Evolutionary conservation across 2,888 invertebrate species (phyloP).

Genomic region (Pristionchus japonicus): DNA sequence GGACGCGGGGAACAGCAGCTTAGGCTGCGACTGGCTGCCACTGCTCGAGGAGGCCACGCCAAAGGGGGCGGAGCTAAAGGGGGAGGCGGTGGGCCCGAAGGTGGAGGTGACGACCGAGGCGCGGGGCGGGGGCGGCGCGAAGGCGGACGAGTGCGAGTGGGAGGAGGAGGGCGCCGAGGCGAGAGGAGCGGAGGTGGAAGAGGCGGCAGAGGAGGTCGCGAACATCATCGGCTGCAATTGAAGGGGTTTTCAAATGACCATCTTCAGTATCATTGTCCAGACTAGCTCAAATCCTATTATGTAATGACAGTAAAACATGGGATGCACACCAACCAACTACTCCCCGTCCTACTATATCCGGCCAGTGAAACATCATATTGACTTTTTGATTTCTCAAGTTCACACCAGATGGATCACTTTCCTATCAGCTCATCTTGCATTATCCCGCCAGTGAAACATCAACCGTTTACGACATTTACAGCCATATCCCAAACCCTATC

Average conservation of each 20-base stretch:
- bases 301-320: too few relatives aligned
- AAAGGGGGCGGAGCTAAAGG: not conserved
- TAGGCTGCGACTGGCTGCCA: too few relatives aligned
- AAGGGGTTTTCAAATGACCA: not conserved
- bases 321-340: not conserved
- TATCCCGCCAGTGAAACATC: not conserved
- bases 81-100: not conserved
- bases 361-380: too few relatives aligned
- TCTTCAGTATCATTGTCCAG: too few relatives aligned
- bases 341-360: too few relatives aligned
- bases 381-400: too few relatives aligned
- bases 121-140: not conserved
- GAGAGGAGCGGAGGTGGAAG: not conserved
- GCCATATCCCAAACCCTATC: not conserved
- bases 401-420: too few relatives aligned
- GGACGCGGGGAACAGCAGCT: not conserved
- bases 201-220: not conserved
- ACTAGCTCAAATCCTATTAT: too few relatives aligned
- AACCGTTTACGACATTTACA: not conserved
- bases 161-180: not conserved
- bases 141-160: not conserved
- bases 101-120: not conserved
- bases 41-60: too few relatives aligned
- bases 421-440: not conserved
- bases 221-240: conserved; percentile 24